A percentile compares a stretch with the other conserved stretches of the same genome.
Evolutionary conservation across 2,888 invertebrate genomes (phyloP).

Genomic region (Lasioglossum oenotherae): DNA sequence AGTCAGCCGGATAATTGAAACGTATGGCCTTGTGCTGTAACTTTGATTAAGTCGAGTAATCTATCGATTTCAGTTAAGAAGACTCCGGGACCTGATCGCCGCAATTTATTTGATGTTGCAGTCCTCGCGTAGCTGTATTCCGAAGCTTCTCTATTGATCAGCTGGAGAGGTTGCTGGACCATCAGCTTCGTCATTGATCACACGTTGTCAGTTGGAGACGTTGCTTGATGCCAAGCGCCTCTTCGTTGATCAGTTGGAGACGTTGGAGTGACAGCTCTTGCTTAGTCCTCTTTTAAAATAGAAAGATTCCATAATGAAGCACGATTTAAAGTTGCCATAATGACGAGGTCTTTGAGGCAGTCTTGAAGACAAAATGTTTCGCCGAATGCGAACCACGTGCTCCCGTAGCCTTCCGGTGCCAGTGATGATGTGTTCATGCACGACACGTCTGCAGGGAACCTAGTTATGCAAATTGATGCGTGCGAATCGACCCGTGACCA

Average conservation of each 20-base stretch:
- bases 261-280: neutral
- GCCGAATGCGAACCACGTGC: slow-evolving; percentile 51
- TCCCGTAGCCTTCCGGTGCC: slow-evolving; percentile 20
- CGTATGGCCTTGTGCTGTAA: slow-evolving; percentile 47
- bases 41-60: slow-evolving; percentile 51
- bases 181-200: neutral
- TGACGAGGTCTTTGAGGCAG: no score
- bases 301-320: no score
- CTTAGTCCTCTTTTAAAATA: no score
- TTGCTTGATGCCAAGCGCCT: neutral
- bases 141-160: neutral
- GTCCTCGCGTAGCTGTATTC: no score
- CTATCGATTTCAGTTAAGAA: slow-evolving; percentile 45
- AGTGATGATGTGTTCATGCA: slow-evolving; percentile 53
- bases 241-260: neutral
- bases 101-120: no score
- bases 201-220: neutral
- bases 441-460: slow-evolving; percentile 64
- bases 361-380: slow-evolving; percentile 2
- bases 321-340: no score
- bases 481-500: slow-evolving; percentile 62
- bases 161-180: neutral
- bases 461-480: slow-evolving; percentile 75
- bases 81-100: neutral
- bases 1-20: slow-evolving; percentile 55